Evolutionary conservation across 2,797 vertebrate species (phyloP).

Genomic region (Spizella passerina): DNA sequence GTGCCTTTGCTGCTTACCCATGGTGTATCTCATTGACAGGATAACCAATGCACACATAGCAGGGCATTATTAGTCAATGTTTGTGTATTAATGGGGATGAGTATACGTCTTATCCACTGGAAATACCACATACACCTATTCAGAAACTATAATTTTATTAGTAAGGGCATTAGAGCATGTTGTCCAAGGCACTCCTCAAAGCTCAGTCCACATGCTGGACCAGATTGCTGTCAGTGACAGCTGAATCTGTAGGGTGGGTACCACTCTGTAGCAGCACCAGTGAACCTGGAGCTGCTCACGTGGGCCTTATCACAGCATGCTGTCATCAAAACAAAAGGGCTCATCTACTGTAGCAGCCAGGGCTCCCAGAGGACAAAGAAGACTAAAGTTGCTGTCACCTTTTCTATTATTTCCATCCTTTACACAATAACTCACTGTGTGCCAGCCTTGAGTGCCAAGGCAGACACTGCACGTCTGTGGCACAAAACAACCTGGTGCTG

Average conservation of each 20-base stretch:
- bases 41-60: background rate
- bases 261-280: background rate
- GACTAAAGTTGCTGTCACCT: background rate
- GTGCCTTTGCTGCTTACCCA: background rate
- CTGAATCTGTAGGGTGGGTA: background rate
- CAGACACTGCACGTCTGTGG: rapidly evolving
- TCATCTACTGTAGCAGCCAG: background rate
- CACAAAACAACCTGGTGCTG: background rate
- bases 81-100: background rate
- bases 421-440: background rate
- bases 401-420: background rate
- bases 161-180: background rate
- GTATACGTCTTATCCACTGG: background rate
- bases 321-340: background rate
- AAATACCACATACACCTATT: background rate
- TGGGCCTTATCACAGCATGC: rapidly evolving
- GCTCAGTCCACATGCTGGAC: background rate
- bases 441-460: background rate
- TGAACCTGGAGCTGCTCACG: background rate
- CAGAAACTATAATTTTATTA: background rate
- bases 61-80: rapidly evolving
- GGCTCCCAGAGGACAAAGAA: background rate
- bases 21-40: background rate
- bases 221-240: background rate
- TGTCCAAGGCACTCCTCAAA: background rate